phyloP scores from a whole-genome alignment of 2,888 invertebrate genomes.

The Actias luna region DNA sequence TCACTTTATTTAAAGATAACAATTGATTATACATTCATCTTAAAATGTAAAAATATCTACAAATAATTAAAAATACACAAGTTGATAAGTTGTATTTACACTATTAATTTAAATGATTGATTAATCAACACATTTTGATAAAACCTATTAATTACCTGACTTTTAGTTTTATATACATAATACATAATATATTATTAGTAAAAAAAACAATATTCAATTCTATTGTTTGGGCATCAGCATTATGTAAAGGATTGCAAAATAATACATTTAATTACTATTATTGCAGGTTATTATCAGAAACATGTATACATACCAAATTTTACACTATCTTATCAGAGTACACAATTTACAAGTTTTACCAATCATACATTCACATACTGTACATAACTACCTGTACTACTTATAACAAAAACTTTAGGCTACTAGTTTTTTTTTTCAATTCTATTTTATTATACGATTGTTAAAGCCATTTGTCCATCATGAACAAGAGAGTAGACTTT shows the following conservation, averaged over 20 bases:
- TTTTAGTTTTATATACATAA: constrained; percentile 1
- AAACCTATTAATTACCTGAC: neutral
- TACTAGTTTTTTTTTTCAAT: constrained; percentile 3
- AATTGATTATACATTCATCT: neutral
- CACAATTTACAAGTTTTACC: constrained; percentile 18
- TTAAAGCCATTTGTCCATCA: neutral
- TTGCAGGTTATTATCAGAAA: constrained; percentile 2
- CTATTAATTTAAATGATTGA: neutral
- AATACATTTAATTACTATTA: neutral
- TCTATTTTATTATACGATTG: neutral
- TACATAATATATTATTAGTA: too few relatives aligned
- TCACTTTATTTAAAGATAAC: neutral
- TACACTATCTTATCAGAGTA: constrained; percentile 13
- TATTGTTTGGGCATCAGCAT: too few relatives aligned
- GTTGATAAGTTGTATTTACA: neutral
- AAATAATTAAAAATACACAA: neutral
- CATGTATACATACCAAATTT: neutral
- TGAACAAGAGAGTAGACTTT: too few relatives aligned
- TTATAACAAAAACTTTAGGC: constrained; percentile 12
- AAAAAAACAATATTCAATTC: too few relatives aligned
- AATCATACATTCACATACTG: constrained; percentile 26
- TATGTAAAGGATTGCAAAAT: neutral
- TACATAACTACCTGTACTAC: constrained; percentile 17
- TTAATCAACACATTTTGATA: neutral
- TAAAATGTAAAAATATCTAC: neutral